Conservation (phyloP, 2,113 vertebrate species). For the Pseudorasbora parva region DNA sequence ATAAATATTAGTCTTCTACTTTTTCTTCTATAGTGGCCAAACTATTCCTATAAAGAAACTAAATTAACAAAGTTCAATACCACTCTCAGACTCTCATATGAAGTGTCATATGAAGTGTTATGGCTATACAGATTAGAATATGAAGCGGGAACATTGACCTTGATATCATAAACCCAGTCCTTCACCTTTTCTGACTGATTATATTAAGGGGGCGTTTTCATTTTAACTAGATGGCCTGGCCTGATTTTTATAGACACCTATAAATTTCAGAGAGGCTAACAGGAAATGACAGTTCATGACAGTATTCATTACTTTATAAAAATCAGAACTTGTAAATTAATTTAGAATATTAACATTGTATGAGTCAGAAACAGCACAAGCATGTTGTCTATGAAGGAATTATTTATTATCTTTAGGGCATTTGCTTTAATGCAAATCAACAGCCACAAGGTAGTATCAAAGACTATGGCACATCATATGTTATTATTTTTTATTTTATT, state of each 20-base stretch:
- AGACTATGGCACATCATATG: no score
- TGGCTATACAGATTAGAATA: slow-evolving; percentile 17
- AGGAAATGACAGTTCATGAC: neutral
- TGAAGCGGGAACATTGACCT: slow-evolving; percentile 28
- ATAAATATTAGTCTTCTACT: no score
- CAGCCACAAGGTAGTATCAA: neutral
- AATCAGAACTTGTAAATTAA: neutral
- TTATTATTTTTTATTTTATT: no score
- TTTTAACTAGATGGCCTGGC: slow-evolving; percentile 12
- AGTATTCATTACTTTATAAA: neutral
- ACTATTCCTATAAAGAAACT: neutral
- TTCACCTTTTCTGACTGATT: slow-evolving; percentile 62
- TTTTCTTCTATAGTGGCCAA: no score
- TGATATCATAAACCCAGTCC: slow-evolving; percentile 58
- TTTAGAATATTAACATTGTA: neutral
- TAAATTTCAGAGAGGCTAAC: slow-evolving; percentile 46
- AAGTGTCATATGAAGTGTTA: slow-evolving; percentile 20
- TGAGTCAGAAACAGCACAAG: neutral
- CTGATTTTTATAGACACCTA: slow-evolving; percentile 48
- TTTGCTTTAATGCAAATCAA: neutral
- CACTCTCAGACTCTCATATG: neutral
- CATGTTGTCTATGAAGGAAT: no score
- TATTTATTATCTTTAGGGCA: neutral
- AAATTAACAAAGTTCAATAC: neutral
- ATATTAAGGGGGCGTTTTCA: slow-evolving; percentile 42